Evolutionary conservation across 2,888 invertebrate species (phyloP).

Genomic region (Cerastis leucographa): DNA sequence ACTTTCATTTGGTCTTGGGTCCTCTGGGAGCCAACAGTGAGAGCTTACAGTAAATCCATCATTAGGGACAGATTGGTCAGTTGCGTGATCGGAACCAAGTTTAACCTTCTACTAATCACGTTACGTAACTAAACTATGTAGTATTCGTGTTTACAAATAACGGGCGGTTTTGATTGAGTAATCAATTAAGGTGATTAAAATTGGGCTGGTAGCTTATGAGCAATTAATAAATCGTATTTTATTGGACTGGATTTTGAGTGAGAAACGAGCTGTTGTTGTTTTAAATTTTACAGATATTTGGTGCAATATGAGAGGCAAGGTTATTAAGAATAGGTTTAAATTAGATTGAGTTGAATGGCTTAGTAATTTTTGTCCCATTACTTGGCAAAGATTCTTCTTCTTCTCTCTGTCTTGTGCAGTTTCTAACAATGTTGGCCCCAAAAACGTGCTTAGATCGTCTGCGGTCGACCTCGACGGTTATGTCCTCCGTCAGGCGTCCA

Average conservation of each 20-base stretch:
- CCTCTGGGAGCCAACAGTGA: neutral
- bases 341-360: neutral
- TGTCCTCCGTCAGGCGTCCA: neutral
- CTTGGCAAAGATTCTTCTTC: neutral
- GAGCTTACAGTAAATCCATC: constrained; percentile 12
- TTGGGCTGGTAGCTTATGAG: constrained; percentile 16
- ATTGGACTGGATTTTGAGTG: constrained; percentile 11
- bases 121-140: constrained; percentile 42
- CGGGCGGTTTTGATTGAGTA: constrained; percentile 28
- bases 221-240: constrained; percentile 16
- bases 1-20: constrained; percentile 6
- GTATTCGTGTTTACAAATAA: constrained; percentile 40
- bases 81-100: constrained; percentile 37
- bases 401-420: neutral
- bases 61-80: constrained; percentile 37
- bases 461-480: neutral
- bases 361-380: neutral
- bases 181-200: constrained; percentile 44
- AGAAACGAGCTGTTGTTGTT: neutral
- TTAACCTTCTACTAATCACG: constrained; percentile 42
- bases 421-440: neutral
- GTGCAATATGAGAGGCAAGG: neutral
- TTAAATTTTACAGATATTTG: constrained; percentile 7
- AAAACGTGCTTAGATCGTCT: neutral
- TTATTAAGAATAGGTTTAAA: too few relatives aligned